phyloP scores from a whole-genome alignment of 2,888 invertebrate genomes.

The Scaptomyza reducta region DNA sequence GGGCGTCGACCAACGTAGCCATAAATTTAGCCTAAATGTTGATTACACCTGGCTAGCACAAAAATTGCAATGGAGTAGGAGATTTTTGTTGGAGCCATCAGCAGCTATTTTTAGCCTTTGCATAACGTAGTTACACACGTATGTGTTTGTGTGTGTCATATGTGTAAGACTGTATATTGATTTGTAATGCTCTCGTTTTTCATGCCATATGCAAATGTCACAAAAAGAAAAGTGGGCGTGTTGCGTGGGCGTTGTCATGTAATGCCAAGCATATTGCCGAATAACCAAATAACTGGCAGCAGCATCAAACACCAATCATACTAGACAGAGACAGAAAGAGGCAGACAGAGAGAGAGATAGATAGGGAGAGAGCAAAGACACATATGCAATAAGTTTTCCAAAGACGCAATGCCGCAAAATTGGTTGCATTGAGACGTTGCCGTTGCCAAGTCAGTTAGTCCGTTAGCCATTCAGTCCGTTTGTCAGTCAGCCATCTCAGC shows the following conservation, averaged over 20 bases:
- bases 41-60: conserved; percentile 40
- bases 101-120: conserved; percentile 25
- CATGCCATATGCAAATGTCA: conserved; percentile 61
- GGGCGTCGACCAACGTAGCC: conserved; percentile 15
- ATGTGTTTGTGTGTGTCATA: neutral
- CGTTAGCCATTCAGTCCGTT: neutral
- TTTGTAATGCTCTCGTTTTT: conserved; percentile 60
- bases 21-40: conserved; percentile 54
- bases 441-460: conserved; percentile 37
- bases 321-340: conserved; percentile 10
- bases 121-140: conserved; percentile 22
- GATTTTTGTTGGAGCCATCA: conserved; percentile 28
- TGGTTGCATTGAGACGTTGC: conserved; percentile 5
- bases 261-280: conserved; percentile 62
- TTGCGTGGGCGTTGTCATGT: conserved; percentile 38
- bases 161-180: conserved; percentile 43
- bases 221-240: conserved; percentile 8
- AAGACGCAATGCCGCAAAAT: conserved; percentile 51
- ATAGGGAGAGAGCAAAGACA: conserved; percentile 8
- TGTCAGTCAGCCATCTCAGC: conserved; percentile 10
- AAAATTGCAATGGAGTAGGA: conserved; percentile 13
- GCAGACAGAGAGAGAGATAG: conserved; percentile 6
- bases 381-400: conserved; percentile 37
- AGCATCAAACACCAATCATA: conserved; percentile 31
- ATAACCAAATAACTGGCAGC: conserved; percentile 33